Evolutionary conservation across 2,113 vertebrate species (phyloP), one percentile per base, ranked within the genome.

Genomic region (Microcebus ravelobensis): DNA sequence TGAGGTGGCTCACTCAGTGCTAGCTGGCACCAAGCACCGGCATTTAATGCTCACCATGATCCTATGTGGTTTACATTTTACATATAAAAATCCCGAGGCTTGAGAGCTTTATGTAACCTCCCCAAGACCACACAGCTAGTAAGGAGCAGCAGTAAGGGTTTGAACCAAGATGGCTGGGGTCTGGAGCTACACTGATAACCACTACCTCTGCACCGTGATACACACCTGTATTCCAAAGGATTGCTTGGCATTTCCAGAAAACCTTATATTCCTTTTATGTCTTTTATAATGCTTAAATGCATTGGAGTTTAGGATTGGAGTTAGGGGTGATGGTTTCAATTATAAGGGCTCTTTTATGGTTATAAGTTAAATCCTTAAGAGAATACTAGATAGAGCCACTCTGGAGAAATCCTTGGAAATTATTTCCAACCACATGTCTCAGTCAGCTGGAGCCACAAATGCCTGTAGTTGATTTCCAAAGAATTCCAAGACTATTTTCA

Each of bases 241-340:
- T 48, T 31, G 52, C n/a, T 92, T 76, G 70, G 57, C 45, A 31
- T 76, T 93, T 81, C 31, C 25, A 70, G 77, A 85, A 96, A 90
- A 50, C 29, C 73, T 27, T 65, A 27, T 6, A 70, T 84, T 76
- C 55, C 8, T 15, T 87, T 57, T 55, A 45, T 65, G 20, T n/a
- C 42, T 21, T 8, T 89, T 2, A 52, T 59, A 79, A 61, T 95
- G n/a, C 73, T 91, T 76, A 48, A 76, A 87, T 77, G 48, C 29
- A 5, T 27, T 84, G 39, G 27, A 79, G 59, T 70, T 88, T 79
- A 83, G 48, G 39, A 14, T 76, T 70, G 29, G n/a, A 50, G 36
- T 93, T 76, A 94, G 55, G 45, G 31, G 39, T 90, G 52, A 94
- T n/a, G 27, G 34, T 92, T 92, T 85, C 73, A 89, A 65, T 91